These are phyloP conservation scores for Corythornis cristatus DNA, from an alignment of 2,113 vertebrate species.

Conservation along the genomic window DNA sequence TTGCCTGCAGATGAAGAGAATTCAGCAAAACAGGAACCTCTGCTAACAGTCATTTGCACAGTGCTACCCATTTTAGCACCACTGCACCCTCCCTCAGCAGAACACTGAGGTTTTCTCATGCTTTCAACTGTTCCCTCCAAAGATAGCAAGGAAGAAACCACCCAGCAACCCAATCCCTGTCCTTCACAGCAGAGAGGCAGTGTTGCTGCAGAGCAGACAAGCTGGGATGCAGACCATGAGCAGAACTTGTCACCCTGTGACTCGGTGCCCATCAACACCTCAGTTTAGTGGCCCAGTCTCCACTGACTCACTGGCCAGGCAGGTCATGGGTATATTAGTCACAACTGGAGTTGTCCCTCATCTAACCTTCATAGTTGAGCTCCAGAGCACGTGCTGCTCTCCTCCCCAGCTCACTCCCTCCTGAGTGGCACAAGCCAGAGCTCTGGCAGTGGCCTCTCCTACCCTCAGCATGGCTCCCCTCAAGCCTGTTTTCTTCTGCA, in stretches of 20 bases:
- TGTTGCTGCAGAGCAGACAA: background rate
- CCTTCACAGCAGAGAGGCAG: background rate
- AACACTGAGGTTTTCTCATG: background rate
- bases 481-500: background rate
- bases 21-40: slow-evolving; percentile 31
- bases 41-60: background rate
- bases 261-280: background rate
- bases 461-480: background rate
- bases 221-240: accelerated
- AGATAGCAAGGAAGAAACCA: accelerated
- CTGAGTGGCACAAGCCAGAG: background rate
- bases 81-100: background rate
- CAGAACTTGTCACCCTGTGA: background rate
- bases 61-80: background rate
- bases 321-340: background rate
- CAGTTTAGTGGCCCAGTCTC: background rate
- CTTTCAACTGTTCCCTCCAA: background rate
- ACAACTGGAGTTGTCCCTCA: background rate
- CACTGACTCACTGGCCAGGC: background rate
- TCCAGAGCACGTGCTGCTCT: background rate
- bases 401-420: background rate
- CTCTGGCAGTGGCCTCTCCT: background rate
- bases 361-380: background rate
- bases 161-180: background rate
- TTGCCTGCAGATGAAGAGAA: background rate